These are phyloP conservation scores for Bradypus variegatus DNA, from an alignment of 2,797 vertebrate genomes.

Conservation along the genomic window DNA sequence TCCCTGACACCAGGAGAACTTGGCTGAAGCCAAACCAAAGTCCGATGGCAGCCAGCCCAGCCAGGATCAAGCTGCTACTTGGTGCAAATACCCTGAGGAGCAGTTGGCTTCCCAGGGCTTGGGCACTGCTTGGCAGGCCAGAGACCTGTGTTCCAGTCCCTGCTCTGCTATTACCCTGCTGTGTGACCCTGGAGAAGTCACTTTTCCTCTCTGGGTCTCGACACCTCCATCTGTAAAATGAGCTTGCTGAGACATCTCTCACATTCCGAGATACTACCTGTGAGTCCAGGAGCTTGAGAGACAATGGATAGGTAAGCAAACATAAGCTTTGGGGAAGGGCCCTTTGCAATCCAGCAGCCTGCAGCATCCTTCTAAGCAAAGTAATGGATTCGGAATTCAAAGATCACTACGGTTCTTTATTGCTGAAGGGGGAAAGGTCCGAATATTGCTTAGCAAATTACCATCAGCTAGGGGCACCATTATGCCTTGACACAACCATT, in stretches of 20 bases:
- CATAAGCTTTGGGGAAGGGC: slow-evolving; percentile 26
- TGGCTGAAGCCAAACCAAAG: slow-evolving; percentile 14
- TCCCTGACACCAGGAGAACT: slow-evolving; percentile 1
- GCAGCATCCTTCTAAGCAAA: slow-evolving; percentile 37
- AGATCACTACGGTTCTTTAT: slow-evolving; percentile 66
- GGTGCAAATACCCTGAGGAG: not conserved
- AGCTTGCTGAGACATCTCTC: not conserved
- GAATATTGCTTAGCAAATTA: slow-evolving; percentile 76
- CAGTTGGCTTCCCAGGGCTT: not conserved
- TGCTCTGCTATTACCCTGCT: not conserved
- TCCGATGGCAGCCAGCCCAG: slow-evolving; percentile 28
- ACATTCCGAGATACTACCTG: not conserved
- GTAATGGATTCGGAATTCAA: slow-evolving; percentile 64
- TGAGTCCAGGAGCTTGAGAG: not conserved
- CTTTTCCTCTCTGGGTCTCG: not conserved
- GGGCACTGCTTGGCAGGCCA: not conserved
- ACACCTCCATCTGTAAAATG: not conserved
- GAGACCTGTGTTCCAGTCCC: not conserved
- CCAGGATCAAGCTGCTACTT: not conserved
- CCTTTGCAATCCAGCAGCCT: not conserved
- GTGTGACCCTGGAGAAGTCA: not conserved
- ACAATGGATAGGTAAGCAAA: slow-evolving; percentile 35
- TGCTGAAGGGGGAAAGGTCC: slow-evolving; percentile 57
- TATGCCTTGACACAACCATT: slow-evolving; percentile 75
- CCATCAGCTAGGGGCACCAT: slow-evolving; percentile 72